phyloP scores from a whole-genome alignment of 2,888 invertebrate species.

The Thelaira solivaga region DNA sequence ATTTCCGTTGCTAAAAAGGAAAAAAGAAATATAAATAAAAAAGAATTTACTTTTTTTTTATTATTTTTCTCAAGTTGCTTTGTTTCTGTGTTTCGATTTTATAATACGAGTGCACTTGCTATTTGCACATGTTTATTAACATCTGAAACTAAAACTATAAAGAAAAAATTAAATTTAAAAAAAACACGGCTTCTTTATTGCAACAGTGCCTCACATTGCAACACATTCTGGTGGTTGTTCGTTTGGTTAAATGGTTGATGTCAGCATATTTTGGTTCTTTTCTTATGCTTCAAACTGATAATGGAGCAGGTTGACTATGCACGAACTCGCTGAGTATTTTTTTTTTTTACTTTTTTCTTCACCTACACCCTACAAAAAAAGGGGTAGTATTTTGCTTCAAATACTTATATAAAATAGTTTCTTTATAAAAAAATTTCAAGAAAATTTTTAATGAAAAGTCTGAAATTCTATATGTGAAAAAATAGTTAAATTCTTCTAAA shows the following conservation, averaged over 20 bases:
- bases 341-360: not conserved
- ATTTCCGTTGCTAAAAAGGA: conserved; percentile 55
- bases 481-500: too few species aligned
- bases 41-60: not conserved
- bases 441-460: too few species aligned
- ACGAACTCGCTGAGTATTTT: conserved; percentile 34
- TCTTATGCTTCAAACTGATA: conserved; percentile 28
- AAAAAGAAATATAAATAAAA: too few species aligned
- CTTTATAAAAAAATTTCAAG: too few species aligned
- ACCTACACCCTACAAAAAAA: conserved; percentile 17
- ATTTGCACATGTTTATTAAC: conserved; percentile 53
- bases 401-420: too few species aligned
- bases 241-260: conserved; percentile 26
- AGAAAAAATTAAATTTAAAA: not conserved
- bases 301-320: conserved; percentile 43
- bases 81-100: conserved; percentile 7
- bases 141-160: conserved; percentile 32
- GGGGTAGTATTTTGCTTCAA: not conserved
- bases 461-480: too few species aligned
- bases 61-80: conserved; percentile 14
- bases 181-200: conserved; percentile 29
- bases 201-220: conserved; percentile 30
- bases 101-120: conserved; percentile 42
- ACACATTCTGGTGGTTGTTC: conserved; percentile 18
- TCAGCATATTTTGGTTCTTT: conserved; percentile 27